These are phyloP conservation scores for Sebastiscus tertius DNA, from an alignment of 2,797 vertebrate genomes.

Conservation along the genomic window DNA sequence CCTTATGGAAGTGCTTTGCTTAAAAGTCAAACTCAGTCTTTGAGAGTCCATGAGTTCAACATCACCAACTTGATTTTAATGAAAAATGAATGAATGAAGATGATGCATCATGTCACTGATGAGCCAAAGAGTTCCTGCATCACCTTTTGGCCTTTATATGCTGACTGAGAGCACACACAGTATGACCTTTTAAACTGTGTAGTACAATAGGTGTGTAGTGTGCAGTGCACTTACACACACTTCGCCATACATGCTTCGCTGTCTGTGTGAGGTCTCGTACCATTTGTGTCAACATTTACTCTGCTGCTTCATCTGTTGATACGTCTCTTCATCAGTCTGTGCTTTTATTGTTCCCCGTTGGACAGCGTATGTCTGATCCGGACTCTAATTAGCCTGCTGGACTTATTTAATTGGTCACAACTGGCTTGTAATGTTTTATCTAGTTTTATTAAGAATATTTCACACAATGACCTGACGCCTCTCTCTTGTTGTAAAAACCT, in stretches of 20 bases:
- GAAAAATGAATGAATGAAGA: neutral
- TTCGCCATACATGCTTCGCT: neutral
- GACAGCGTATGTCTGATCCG: neutral
- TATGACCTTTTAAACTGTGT: neutral
- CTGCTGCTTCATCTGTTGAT: conserved; percentile 23
- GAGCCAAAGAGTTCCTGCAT: neutral
- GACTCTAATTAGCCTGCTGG: conserved; percentile 38
- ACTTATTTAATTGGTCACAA: conserved; percentile 50
- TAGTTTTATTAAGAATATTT: conserved; percentile 37
- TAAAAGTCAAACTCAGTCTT: neutral
- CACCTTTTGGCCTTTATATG: neutral
- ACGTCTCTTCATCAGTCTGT: conserved; percentile 36
- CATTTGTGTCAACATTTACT: conserved; percentile 37
- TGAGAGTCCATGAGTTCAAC: neutral
- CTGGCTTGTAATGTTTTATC: conserved; percentile 42
- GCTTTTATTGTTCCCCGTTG: conserved; percentile 44
- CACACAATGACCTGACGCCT: neutral
- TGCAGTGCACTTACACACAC: neutral
- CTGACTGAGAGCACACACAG: neutral
- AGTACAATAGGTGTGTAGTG: neutral
- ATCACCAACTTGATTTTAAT: neutral
- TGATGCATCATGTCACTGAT: neutral
- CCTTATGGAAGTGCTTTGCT: neutral
- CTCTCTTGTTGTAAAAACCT: conserved; percentile 17
- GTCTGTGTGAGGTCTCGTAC: conserved; percentile 27